phyloP scores from a whole-genome alignment of 2,113 vertebrate genomes.

The Mesitornis unicolor region DNA sequence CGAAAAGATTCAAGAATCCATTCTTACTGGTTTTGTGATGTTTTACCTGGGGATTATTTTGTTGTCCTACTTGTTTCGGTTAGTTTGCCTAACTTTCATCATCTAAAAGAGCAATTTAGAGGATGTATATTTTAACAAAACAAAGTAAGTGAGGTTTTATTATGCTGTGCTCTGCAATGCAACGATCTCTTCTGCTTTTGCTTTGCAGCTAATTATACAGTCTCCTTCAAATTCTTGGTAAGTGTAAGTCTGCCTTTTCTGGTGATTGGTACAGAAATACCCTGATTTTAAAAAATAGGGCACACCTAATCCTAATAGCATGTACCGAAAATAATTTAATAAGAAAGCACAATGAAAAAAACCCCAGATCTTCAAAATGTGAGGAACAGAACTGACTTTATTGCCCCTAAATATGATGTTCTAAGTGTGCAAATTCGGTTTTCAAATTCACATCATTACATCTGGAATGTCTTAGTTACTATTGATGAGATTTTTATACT shows the following conservation, averaged over 20 bases:
- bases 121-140: background rate
- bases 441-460: background rate
- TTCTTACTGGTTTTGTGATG: background rate
- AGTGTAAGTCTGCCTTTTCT: background rate
- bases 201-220: background rate
- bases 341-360: background rate
- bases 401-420: background rate
- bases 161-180: background rate
- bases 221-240: background rate
- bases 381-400: background rate
- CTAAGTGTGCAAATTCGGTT: background rate
- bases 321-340: background rate
- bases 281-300: background rate
- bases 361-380: background rate
- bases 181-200: background rate
- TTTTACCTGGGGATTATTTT: background rate
- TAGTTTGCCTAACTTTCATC: background rate
- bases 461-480: background rate
- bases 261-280: background rate
- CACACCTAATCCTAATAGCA: background rate
- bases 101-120: background rate
- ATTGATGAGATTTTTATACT: constrained; percentile 8
- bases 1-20: background rate
- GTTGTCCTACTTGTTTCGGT: background rate
- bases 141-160: background rate